Evolutionary conservation across 2,888 invertebrate genomes (phyloP), one percentile per base, ranked within the genome.

Genomic region (Drosophila algonquin): DNA sequence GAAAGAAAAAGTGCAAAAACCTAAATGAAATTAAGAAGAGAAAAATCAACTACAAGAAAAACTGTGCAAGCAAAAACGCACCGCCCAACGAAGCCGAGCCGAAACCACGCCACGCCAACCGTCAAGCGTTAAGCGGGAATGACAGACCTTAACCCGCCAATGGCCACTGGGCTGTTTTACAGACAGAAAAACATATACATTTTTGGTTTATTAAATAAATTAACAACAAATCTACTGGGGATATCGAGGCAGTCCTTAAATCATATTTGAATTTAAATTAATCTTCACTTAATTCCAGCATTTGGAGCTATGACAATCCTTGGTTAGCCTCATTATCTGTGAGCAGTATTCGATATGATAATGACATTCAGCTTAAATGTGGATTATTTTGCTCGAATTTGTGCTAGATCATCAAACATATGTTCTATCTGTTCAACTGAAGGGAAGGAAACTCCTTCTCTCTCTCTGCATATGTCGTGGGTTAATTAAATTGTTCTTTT

Each of bases 1-100:
- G 67, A 70, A 74, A 72, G 76, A 73, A 81, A 79, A 79, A 75
- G 69, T 76, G 82, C 78, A 64, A 27, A 55, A 56, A 32, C 21
- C 21, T 27, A 16, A 57, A 63, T 24, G 30, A 61, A 54, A 60
- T 30, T 30, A 21, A 21, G 63, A 45, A 52, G 51, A 60, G 55
- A 45, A 72, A 63, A 30, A 56, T 44, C 52, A 58, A 53, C 16
- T 45, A 30, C 24, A 21, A 47, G 46, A 75, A 45, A 21, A 35
- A 10, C 9, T 30, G 54, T 24, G 16, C 2, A 46, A n/a, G 12
- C 2, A 47, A n/a, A 50, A 44, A 24, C 24, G 24, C 6, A 10
- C 7, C 27, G 48, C 24, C 24, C 35, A 70, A 71, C 67, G 71
- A 72, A 72, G 51, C 52, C 56, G 55, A 55, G 52, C 65, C 59